phyloP scores from a whole-genome alignment of 1,140 invertebrate genomes.

The Trichogramma pretiosum region DNA sequence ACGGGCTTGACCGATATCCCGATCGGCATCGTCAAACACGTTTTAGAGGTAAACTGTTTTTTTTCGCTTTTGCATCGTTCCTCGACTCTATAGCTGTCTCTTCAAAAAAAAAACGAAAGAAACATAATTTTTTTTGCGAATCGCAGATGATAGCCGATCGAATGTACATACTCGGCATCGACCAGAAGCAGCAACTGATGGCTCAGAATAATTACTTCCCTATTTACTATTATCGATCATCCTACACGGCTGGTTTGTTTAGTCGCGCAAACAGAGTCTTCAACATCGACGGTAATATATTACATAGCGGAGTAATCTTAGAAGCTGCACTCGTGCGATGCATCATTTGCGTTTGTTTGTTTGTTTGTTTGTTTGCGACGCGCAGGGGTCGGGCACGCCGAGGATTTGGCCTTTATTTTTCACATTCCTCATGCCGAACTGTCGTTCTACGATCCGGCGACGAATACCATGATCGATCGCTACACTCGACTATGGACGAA shows the following conservation, averaged over 20 bases:
- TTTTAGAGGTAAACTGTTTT: neutral
- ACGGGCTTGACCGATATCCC: neutral
- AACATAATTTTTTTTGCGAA: no score
- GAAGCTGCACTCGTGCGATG: neutral
- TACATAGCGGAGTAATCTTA: neutral
- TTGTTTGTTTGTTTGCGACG: no score
- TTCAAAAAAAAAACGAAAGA: no score
- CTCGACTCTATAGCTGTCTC: no score
- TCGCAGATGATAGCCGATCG: no score
- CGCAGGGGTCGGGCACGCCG: neutral
- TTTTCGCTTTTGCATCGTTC: neutral
- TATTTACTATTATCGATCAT: constrained; percentile 5
- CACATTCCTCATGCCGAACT: neutral
- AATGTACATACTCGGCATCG: no score
- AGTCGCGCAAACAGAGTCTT: neutral
- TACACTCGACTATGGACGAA: neutral
- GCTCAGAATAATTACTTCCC: neutral
- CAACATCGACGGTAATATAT: neutral
- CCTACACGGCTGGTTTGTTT: neutral
- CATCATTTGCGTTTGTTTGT: neutral
- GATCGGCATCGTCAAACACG: neutral
- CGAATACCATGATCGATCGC: neutral
- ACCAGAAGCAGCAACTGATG: constrained; percentile 1
- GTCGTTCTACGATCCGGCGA: neutral
- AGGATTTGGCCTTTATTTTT: neutral